Base-by-base conservation (phyloP, 2,113 vertebrate genomes). In the Bostrychus sinensis region DNA sequence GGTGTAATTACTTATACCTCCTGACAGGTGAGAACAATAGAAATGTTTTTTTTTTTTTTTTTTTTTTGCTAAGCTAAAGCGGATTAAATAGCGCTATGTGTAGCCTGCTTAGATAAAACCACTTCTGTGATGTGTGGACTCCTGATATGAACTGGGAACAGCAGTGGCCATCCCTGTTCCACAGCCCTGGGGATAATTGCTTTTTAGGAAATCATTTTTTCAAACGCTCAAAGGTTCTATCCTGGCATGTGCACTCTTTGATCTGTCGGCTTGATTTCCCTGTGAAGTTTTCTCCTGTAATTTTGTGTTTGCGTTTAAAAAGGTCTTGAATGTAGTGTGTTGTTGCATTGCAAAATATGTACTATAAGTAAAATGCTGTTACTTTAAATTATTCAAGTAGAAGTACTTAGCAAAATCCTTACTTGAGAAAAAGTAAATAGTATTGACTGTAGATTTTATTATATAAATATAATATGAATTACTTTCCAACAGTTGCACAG, bases 201-300 rank as follows among this genome's bases (percentile, higher is more conserved):
- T 59, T 79, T 70, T 72, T 68, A 68, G 71, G 54, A 72, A 79
- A 85, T 78, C 69, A 69, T 79, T 64, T 68, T 79, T 78, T 77
- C 72, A 83, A 82, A 82, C 60, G 19, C 66, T 78, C 50, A 80
- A 80, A 83, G 65, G 69, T 85, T 87, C 13, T 45, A 56, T 75
- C 63, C 23, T 60, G 41, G 54, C 55, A 13, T 61, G 70, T 68
- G 48, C 16, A 7, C 69, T 57, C 74, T 81, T 86, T 88, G 76
- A 85, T 85, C 76, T 80, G 77, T 73, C 62, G 58, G 50, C 53
- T 41, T 70, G 66, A 78, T 85, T 78, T 63, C 32, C 38, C 56
- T 36, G 75, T 70, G 77, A 78, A 54, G 67, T 67, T 63, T 82
- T 28, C 72, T 17, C 28, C 45, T 60, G 32, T 53, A 43, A 42